phyloP scores from a whole-genome alignment of 1,140 invertebrate genomes.

The Drosophila biarmipes region DNA sequence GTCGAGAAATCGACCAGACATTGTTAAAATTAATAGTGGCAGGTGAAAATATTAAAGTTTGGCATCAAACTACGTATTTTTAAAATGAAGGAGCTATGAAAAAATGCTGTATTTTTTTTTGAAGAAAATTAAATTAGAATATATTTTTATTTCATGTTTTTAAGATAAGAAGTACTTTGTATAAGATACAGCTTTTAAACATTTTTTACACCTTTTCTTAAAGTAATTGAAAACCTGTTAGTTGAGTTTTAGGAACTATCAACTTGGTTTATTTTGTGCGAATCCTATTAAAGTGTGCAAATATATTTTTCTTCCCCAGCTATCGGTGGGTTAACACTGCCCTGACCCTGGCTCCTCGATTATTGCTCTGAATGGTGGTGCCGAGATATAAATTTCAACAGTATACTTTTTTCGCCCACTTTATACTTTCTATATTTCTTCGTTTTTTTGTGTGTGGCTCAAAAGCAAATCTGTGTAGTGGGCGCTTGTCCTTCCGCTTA shows the following conservation, averaged over 20 bases:
- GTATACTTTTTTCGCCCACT: conserved; percentile 36
- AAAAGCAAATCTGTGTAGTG: conserved; percentile 56
- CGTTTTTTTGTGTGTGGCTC: conserved; percentile 19
- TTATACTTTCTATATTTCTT: conserved; percentile 23
- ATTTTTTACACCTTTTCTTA: too few relatives aligned
- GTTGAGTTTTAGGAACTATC: too few relatives aligned
- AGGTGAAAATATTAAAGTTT: neutral
- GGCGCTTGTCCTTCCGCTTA: conserved; percentile 63
- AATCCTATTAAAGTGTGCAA: neutral
- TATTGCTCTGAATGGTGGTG: conserved; percentile 39
- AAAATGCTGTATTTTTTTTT: too few relatives aligned
- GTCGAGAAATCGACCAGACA: neutral
- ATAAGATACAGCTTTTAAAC: too few relatives aligned
- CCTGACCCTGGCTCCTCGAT: conserved; percentile 13
- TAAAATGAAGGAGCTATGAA: too few relatives aligned
- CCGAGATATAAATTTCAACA: conserved; percentile 62
- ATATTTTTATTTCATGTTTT: neutral
- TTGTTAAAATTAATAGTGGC: neutral
- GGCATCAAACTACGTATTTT: neutral
- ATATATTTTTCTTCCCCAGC: neutral
- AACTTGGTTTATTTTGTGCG: too few relatives aligned
- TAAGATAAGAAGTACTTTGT: too few relatives aligned
- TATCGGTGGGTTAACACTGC: conserved; percentile 12
- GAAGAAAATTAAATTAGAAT: neutral
- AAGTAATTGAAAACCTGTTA: too few relatives aligned